phyloP scores from a whole-genome alignment of 2,888 invertebrate species.

The Thymelicus lineola region DNA sequence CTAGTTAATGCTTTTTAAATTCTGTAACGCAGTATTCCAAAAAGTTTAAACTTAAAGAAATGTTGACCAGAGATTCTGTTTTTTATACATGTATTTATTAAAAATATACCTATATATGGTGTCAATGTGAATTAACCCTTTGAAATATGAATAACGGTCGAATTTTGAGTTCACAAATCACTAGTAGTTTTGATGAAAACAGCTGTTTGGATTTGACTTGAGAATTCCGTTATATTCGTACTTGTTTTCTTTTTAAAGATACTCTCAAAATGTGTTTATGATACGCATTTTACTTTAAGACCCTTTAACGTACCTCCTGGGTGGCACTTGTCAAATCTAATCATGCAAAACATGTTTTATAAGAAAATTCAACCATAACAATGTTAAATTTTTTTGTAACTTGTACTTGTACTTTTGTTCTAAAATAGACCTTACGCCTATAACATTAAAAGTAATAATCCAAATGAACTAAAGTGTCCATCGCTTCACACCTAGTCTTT shows the following conservation, averaged over 20 bases:
- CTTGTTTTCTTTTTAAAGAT: constrained; percentile 18
- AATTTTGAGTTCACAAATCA: no score
- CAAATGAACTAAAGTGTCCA: neutral
- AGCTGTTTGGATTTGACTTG: neutral
- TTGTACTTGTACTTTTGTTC: neutral
- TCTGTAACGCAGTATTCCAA: no score
- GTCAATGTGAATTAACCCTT: no score
- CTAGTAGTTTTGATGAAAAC: neutral
- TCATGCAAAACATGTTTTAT: constrained; percentile 35
- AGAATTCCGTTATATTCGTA: neutral
- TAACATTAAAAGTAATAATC: constrained; percentile 17
- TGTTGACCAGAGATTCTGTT: no score
- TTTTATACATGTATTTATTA: no score
- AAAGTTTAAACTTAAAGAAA: no score
- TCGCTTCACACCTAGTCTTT: constrained; percentile 29
- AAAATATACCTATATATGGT: no score
- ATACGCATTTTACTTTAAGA: constrained; percentile 34
- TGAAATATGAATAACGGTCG: no score
- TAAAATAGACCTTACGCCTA: constrained; percentile 22
- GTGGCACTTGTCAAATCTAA: constrained; percentile 35
- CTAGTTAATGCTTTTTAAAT: no score
- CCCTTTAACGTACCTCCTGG: constrained; percentile 39
- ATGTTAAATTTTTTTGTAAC: neutral
- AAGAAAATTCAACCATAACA: constrained; percentile 26
- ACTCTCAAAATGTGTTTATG: constrained; percentile 28